Evolutionary conservation across 2,888 invertebrate species (phyloP).

Genomic region (Lottia gigantea): DNA sequence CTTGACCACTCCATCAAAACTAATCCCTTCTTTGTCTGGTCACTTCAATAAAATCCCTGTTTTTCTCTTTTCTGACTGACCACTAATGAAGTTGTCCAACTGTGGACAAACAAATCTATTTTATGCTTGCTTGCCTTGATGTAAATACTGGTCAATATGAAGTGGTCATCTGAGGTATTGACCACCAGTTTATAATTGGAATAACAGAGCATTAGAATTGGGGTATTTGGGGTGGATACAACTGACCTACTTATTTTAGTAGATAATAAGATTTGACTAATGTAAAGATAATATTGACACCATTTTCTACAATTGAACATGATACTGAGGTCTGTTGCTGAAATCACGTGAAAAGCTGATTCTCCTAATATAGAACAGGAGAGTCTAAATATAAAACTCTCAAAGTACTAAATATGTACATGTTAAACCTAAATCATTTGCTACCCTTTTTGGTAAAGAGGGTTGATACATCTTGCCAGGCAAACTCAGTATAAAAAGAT

Average conservation of each 20-base stretch:
- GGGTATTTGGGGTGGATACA: not conserved
- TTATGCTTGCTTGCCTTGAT: constrained; percentile 2
- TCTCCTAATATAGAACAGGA: too few relatives aligned
- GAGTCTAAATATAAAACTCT: too few relatives aligned
- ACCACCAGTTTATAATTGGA: not conserved
- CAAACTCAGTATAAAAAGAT: too few relatives aligned
- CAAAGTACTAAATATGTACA: too few relatives aligned
- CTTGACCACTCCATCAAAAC: not conserved
- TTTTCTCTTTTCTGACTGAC: constrained; percentile 1
- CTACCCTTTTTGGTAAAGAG: too few relatives aligned
- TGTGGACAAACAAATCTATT: constrained; percentile 8
- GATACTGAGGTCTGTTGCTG: too few relatives aligned
- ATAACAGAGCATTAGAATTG: not conserved
- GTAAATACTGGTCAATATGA: not conserved
- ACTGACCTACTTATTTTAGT: not conserved
- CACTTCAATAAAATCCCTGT: constrained; percentile 6
- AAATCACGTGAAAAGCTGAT: too few relatives aligned
- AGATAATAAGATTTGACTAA: not conserved
- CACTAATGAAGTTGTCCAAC: constrained; percentile 11
- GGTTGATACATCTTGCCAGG: too few relatives aligned
- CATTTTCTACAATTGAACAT: too few relatives aligned
- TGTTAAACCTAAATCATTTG: too few relatives aligned
- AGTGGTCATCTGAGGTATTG: constrained; percentile 9
- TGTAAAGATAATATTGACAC: too few relatives aligned
- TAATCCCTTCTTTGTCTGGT: not conserved